A percentile compares a stretch with the other conserved stretches of the same genome.
These are phyloP conservation scores for Camponotus pennsylvanicus DNA, from an alignment of 1,140 invertebrate genomes.

Conservation along the genomic window DNA sequence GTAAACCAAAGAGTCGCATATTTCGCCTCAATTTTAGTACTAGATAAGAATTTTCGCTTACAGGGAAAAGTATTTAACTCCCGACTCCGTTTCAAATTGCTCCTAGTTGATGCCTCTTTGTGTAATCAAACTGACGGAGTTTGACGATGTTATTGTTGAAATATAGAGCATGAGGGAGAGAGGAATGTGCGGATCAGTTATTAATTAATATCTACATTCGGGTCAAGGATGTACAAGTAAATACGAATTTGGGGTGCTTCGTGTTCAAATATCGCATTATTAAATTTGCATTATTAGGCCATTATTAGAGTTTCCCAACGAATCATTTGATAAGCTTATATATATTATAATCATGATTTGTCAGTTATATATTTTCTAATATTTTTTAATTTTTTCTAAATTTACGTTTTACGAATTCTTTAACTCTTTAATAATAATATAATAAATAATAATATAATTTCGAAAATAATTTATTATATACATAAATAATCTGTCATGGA, in stretches of 20 bases:
- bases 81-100: not conserved
- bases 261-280: not conserved
- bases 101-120: not conserved
- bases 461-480: not conserved
- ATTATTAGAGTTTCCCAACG: not conserved
- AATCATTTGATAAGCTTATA: not conserved
- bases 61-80: conserved; percentile 26
- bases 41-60: conserved; percentile 2
- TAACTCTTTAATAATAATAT: not conserved
- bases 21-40: not conserved
- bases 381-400: not conserved
- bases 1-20: conserved; percentile 12
- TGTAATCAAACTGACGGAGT: conserved; percentile 4
- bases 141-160: not conserved
- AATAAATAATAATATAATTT: not conserved
- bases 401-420: not conserved
- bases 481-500: not conserved
- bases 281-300: not conserved
- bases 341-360: not conserved
- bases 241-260: not conserved
- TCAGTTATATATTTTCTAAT: not conserved
- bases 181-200: not conserved
- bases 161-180: not conserved
- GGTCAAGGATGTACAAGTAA: conserved; percentile 21
- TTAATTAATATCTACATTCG: conserved; percentile 40